Evolutionary conservation across 2,797 vertebrate species (phyloP).

Genomic region (Gymnothorax javanicus): DNA sequence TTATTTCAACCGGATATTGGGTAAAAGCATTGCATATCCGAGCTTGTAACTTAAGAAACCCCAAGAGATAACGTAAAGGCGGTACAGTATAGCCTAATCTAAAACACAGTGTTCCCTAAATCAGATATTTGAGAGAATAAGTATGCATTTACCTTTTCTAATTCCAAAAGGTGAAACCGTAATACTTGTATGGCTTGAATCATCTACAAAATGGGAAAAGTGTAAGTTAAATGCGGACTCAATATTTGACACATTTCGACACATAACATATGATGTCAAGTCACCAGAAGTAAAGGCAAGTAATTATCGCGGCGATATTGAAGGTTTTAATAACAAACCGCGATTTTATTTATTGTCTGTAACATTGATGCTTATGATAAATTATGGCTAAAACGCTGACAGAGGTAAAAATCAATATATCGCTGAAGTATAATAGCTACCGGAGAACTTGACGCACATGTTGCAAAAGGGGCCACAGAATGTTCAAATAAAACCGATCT

Average conservation of each 20-base stretch:
- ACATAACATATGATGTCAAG: background rate
- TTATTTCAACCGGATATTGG: constrained; percentile 2
- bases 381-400: background rate
- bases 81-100: background rate
- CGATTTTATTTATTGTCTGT: background rate
- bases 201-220: constrained; percentile 81
- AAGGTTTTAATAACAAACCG: background rate
- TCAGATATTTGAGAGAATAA: background rate
- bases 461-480: constrained; percentile 51
- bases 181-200: constrained; percentile 99
- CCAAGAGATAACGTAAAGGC: background rate
- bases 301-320: background rate
- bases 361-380: background rate
- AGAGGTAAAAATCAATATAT: constrained; percentile 1
- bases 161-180: constrained; percentile 99
- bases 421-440: background rate
- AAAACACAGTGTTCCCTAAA: background rate
- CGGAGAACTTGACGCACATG: constrained; percentile 43
- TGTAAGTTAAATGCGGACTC: background rate
- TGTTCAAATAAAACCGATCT: constrained; percentile 13
- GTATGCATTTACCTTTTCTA: constrained; percentile 92
- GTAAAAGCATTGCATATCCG: background rate
- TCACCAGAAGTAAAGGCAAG: background rate
- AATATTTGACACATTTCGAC: background rate
- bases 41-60: background rate